phyloP scores from a whole-genome alignment of 2,797 vertebrate genomes.

The Limnodromus scolopaceus region DNA sequence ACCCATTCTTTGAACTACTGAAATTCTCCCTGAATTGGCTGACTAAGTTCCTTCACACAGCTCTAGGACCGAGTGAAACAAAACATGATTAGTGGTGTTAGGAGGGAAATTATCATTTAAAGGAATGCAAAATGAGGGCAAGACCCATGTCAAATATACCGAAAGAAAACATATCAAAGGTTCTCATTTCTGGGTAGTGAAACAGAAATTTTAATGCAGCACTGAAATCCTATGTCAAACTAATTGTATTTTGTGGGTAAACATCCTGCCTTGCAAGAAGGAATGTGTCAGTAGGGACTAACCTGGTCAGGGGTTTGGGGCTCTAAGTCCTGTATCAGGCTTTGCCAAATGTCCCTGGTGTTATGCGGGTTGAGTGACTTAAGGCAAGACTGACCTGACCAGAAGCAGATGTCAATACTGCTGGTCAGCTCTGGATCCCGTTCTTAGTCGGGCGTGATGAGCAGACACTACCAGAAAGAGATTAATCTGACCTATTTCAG shows the following conservation, averaged over 20 bases:
- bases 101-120: not conserved
- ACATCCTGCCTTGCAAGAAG: not conserved
- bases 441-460: not conserved
- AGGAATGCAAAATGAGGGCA: not conserved
- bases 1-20: not conserved
- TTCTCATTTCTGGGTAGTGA: not conserved
- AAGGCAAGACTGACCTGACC: not conserved
- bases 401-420: not conserved
- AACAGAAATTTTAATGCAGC: not conserved
- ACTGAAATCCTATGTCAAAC: not conserved
- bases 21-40: not conserved
- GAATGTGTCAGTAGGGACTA: accelerated
- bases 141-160: not conserved
- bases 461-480: not conserved
- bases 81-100: not conserved
- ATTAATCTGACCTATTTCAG: conserved; percentile 10
- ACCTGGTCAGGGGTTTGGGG: not conserved
- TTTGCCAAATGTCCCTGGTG: not conserved
- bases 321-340: not conserved
- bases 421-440: not conserved
- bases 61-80: not conserved
- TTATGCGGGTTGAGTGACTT: not conserved
- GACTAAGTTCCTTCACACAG: not conserved
- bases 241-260: not conserved
- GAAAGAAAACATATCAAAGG: not conserved